Base-by-base conservation (phyloP, 2,797 vertebrate species). In the Gymnocypris eckloni region DNA sequence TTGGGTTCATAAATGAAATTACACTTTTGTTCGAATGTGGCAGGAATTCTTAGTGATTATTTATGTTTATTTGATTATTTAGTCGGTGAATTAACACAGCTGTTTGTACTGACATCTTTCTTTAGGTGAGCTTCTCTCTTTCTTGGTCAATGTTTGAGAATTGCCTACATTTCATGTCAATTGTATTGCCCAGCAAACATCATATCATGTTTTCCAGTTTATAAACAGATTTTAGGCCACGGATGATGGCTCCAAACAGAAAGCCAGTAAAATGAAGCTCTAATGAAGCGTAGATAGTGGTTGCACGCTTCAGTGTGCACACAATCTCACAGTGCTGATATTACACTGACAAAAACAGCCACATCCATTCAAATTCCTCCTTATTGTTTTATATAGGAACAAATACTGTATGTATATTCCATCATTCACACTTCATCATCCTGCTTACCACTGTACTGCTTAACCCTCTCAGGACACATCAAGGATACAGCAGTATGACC, bases 241-340 rank as follows among this genome's bases (percentile, higher is more conserved):
- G 43, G 39, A 66, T 61, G 71, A 81, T 81, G 66, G 66, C 81
- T 87, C 22, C 22, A 43, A 73, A 80, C 25, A 83, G 76, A 73
- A 67, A 83, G 59, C 37, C 37, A 78, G 73, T 81, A 71, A 81
- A 76, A 67, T 28, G 37, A 70, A 69, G 48, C 37, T 41, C 64
- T 87, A 85, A 87, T 85, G 86, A 82, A 82, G 82, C 86, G 75
- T 79, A 52, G 66, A 77, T 28, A 81, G 61, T 61, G 72, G n/a
- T 61, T 85, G 66, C 78, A 81, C 1, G 79, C 82, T 48, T 85
- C 86, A 71, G 28, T 33, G 50, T 18, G 73, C 59, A 76, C 86
- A 81, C 13, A 56, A 77, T 81, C 78, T 70, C 66, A 81, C 61
- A 71, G 54, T 3, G 2, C 50, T 28, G 64, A 67, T 78, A 87